A percentile compares a stretch with the other conserved stretches of the same genome.
Conservation (phyloP, 1,140 invertebrate species). For the Neodiprion lecontei region DNA sequence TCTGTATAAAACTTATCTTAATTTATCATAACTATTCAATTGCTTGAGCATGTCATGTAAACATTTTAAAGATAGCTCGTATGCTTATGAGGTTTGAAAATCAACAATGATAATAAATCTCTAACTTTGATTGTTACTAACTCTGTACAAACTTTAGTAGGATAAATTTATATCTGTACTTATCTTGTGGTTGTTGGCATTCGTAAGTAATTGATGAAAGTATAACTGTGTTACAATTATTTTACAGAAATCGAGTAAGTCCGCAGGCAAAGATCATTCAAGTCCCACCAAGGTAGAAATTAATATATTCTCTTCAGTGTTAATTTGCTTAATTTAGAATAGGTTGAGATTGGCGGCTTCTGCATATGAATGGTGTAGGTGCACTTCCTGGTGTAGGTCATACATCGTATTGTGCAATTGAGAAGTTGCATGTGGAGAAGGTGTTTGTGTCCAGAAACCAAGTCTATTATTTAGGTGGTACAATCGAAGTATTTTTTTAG, state of each 20-base stretch:
- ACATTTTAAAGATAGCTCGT: too few species aligned
- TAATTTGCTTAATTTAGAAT: slow-evolving; percentile 33
- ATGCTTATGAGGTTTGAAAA: too few species aligned
- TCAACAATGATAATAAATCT: too few species aligned
- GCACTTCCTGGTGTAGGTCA: neutral
- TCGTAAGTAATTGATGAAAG: too few species aligned
- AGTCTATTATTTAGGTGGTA: neutral
- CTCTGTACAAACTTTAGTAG: too few species aligned
- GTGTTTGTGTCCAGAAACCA: neutral
- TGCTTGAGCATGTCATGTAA: too few species aligned
- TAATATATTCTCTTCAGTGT: slow-evolving; percentile 29
- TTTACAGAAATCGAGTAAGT: slow-evolving; percentile 72
- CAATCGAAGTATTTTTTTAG: too few species aligned
- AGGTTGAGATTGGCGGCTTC: slow-evolving; percentile 27
- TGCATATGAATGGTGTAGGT: slow-evolving; percentile 11
- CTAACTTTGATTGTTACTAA: too few species aligned
- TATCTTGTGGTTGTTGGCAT: too few species aligned
- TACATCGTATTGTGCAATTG: slow-evolving; percentile 2
- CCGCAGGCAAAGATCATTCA: slow-evolving; percentile 63
- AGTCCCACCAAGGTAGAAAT: slow-evolving; percentile 65
- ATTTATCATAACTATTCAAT: too few species aligned
- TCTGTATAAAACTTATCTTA: too few species aligned
- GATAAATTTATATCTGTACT: too few species aligned
- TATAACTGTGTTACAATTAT: slow-evolving; percentile 41
- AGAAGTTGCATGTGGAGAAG: neutral